Conservation (phyloP, 2,797 vertebrate genomes). For the Aratinga solstitialis region DNA sequence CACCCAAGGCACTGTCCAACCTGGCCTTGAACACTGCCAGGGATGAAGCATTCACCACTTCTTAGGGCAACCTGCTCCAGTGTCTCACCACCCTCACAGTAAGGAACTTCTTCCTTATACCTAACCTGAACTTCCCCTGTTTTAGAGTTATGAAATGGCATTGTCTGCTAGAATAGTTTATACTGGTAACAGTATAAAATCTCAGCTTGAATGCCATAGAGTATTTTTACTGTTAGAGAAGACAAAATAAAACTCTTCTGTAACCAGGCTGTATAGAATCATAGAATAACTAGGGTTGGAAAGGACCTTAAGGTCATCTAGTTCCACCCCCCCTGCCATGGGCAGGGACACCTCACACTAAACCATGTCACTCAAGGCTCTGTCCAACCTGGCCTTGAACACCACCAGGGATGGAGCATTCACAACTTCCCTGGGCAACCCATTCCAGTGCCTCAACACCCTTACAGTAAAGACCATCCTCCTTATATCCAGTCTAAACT, state of each 20-base stretch:
- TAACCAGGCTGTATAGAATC: background rate
- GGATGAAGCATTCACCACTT: background rate
- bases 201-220: no score
- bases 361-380: background rate
- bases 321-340: background rate
- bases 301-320: background rate
- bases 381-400: background rate
- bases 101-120: background rate
- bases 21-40: background rate
- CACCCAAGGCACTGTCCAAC: background rate
- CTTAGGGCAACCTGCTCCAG: background rate
- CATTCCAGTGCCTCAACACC: background rate
- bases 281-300: background rate
- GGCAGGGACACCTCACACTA: background rate
- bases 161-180: no score
- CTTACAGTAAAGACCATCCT: background rate
- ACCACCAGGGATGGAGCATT: background rate
- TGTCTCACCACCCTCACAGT: background rate
- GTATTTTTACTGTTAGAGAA: no score
- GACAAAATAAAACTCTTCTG: no score
- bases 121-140: background rate
- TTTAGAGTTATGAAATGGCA: no score
- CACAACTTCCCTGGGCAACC: background rate
- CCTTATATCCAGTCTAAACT: background rate
- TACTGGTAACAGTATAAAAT: no score